Conservation (phyloP, 1,140 invertebrate species). For the Phortica variegata region DNA sequence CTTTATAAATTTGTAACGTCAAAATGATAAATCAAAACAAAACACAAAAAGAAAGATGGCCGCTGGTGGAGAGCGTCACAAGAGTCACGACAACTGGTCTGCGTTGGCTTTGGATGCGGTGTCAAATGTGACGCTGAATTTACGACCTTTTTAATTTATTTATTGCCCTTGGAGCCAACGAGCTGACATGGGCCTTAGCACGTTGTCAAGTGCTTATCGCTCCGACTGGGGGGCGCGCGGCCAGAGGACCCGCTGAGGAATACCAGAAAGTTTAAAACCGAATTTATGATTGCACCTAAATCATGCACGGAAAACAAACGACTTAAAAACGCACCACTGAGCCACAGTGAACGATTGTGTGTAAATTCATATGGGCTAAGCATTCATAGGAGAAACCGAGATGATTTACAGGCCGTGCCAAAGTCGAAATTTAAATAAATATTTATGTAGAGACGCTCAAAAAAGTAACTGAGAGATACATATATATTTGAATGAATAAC, state of each 20-base stretch:
- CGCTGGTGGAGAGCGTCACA: background rate
- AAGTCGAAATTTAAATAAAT: constrained; percentile 50
- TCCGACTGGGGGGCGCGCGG: constrained; percentile 6
- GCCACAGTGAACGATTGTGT: constrained; percentile 5
- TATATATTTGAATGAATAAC: too few relatives aligned
- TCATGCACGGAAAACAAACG: constrained; percentile 34
- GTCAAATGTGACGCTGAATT: constrained; percentile 46
- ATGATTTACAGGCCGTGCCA: constrained; percentile 39
- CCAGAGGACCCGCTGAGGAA: constrained; percentile 10
- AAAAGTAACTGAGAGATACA: too few relatives aligned
- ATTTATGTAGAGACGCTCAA: too few relatives aligned
- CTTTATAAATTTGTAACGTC: too few relatives aligned
- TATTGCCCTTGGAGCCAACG: constrained; percentile 37
- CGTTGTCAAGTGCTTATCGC: constrained; percentile 52
- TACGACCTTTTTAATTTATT: constrained; percentile 46
- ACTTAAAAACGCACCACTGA: constrained; percentile 13
- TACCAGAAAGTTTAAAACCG: constrained; percentile 47
- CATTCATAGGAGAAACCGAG: constrained; percentile 1
- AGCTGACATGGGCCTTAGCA: constrained; percentile 38
- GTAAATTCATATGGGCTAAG: constrained; percentile 24
- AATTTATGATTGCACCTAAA: constrained; percentile 54
- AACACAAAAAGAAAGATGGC: too few relatives aligned
- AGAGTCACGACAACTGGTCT: too few relatives aligned
- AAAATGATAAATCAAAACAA: too few relatives aligned
- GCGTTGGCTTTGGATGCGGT: constrained; percentile 6